These are phyloP conservation scores for Vidua macroura DNA, from an alignment of 2,113 vertebrate genomes.

Conservation along the genomic window DNA sequence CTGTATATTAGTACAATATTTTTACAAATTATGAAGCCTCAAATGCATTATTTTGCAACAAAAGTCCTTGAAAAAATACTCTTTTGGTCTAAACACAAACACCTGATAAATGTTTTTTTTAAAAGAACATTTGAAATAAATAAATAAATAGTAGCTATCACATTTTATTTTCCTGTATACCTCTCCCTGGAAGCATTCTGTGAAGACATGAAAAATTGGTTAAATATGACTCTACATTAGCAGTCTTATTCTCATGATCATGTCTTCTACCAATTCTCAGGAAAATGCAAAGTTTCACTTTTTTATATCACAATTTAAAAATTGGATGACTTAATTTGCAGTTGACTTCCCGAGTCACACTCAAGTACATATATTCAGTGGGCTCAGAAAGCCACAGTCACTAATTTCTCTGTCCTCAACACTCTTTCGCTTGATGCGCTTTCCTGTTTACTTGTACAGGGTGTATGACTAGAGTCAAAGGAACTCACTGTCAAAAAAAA, in stretches of 20 bases:
- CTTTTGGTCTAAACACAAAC: neutral
- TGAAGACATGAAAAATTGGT: neutral
- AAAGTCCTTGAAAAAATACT: neutral
- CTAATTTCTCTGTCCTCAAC: neutral
- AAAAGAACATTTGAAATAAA: neutral
- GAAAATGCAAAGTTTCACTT: neutral
- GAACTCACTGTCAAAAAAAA: neutral
- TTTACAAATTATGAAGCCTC: neutral
- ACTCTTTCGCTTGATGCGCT: neutral
- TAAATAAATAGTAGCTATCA: neutral
- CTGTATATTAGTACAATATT: accelerated
- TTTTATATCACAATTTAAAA: neutral
- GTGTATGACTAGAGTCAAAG: neutral
- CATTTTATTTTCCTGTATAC: neutral
- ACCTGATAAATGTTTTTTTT: neutral
- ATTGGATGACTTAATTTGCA: neutral
- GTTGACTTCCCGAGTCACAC: neutral
- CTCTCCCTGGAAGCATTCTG: neutral
- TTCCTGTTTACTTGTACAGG: neutral
- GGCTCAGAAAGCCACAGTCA: neutral
- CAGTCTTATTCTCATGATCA: neutral
- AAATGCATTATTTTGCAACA: neutral
- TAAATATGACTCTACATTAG: neutral
- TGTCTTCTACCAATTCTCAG: neutral
- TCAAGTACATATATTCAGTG: neutral